A percentile compares a stretch with the other conserved stretches of the same genome.
Conservation (phyloP, 2,888 invertebrate genomes). For the Abrostola tripartita region DNA sequence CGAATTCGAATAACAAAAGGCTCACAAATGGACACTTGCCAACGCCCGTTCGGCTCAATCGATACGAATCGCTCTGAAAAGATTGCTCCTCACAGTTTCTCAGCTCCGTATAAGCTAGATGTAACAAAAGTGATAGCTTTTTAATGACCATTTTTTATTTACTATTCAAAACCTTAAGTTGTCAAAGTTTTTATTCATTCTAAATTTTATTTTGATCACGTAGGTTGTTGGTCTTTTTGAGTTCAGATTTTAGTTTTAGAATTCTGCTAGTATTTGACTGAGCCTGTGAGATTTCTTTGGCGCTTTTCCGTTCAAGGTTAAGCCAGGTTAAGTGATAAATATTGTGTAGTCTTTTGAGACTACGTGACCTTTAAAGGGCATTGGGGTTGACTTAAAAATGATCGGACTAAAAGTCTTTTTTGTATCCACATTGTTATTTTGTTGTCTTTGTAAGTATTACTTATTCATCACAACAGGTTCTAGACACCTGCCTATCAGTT, state of each 20-base stretch:
- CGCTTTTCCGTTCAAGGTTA: slow-evolving; percentile 13
- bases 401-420: background rate
- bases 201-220: slow-evolving; percentile 32
- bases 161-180: slow-evolving; percentile 23
- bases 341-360: slow-evolving; percentile 7
- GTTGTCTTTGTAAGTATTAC: too few species aligned
- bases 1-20: slow-evolving; percentile 72
- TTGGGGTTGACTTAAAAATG: slow-evolving; percentile 12
- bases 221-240: slow-evolving; percentile 21
- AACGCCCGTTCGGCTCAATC: slow-evolving; percentile 66
- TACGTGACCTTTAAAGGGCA: slow-evolving; percentile 15
- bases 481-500: too few species aligned
- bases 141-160: slow-evolving; percentile 57
- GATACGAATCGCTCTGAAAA: slow-evolving; percentile 66
- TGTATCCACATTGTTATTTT: too few species aligned
- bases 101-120: slow-evolving; percentile 49
- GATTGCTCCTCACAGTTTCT: slow-evolving; percentile 59
- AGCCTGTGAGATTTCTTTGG: slow-evolving; percentile 28
- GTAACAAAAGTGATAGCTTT: slow-evolving; percentile 53
- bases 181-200: slow-evolving; percentile 28
- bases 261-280: slow-evolving; percentile 25
- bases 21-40: slow-evolving; percentile 74
- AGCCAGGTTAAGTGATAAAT: slow-evolving; percentile 39
- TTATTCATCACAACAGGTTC: too few species aligned
- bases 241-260: slow-evolving; percentile 16